Evolutionary conservation across 2,113 vertebrate genomes (phyloP), one percentile per base, ranked within the genome.

Genomic region (Tyto alba): DNA sequence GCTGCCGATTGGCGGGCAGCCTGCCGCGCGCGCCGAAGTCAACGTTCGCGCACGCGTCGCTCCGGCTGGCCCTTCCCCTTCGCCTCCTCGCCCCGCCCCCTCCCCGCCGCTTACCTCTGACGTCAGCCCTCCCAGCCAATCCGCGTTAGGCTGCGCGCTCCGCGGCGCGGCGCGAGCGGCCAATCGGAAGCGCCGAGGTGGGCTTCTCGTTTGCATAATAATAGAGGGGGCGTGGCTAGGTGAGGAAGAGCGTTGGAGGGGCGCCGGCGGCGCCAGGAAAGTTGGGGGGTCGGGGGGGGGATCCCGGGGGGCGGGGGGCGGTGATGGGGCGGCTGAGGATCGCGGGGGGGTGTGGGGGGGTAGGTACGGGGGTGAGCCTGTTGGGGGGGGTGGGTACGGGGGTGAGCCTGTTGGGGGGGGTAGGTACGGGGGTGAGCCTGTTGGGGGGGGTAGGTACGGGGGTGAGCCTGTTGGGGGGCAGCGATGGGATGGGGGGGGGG

Each of bases 121-220:
- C 78, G 82, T 56, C 0, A 9, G 1, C 29, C 2, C 0, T 2
- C 0, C 2, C 48, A 22, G 32, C 95, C 90, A 95, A 88, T 88
- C 84, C 11, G 12, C 55, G 55, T 4, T 10, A 2, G 40, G 10
- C 40, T 13, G 5, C 21, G 1, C 6, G 1, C 4, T 0, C 3
- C 27, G 1, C 23, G 12, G 16, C 13, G 23, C 30, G 18, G 60
- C 11, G 7, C 43, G 6, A 41, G 41, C 2, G 48, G 38, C 95
- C 87, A 94, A 94, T 90, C 8, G 43, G 59, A 9, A 29, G 32
- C 23, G 20, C 18, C 2, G 78, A 21, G n/a, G 47, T 47, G 6
- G 22, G 19, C 1, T 8, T 22, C 7, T 36, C 0, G 1, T 92
- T 94, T 94, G 29, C 86, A 88, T 96, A 96, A 90, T 85, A 94